These are phyloP conservation scores for Chaunax sp. DNA, from an alignment of 2,797 vertebrate species.

Conservation along the genomic window DNA sequence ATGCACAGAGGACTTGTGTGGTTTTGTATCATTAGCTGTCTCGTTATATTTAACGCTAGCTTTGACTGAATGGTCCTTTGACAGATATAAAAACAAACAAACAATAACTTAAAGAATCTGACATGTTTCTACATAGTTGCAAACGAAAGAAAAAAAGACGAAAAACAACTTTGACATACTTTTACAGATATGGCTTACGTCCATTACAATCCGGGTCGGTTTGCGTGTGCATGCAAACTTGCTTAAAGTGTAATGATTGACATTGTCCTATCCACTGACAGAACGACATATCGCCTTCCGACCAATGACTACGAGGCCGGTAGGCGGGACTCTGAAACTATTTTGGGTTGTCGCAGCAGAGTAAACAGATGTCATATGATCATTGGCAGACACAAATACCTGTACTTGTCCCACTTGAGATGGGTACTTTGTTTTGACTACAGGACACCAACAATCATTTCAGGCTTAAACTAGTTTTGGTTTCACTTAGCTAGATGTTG, in stretches of 20 bases:
- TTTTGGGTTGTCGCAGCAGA: conserved; percentile 50
- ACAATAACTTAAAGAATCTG: neutral
- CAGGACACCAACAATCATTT: neutral
- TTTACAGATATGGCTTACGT: conserved; percentile 53
- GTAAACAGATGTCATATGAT: conserved; percentile 79
- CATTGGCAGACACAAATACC: neutral
- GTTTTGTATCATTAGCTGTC: neutral
- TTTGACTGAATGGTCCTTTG: conserved; percentile 19
- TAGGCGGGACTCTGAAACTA: conserved; percentile 38
- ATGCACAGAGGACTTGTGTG: conserved; percentile 8
- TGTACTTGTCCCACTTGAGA: conserved; percentile 6
- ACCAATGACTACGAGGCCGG: conserved; percentile 46
- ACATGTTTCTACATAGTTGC: neutral
- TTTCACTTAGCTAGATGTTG: too few relatives aligned
- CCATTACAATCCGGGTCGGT: conserved; percentile 61
- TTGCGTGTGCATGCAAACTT: conserved; percentile 41
- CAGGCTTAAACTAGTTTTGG: neutral
- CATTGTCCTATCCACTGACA: conserved; percentile 34
- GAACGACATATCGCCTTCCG: accelerated
- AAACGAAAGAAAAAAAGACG: conserved; percentile 7
- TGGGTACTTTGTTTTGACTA: neutral
- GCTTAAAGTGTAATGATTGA: conserved; percentile 46
- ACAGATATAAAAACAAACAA: conserved; percentile 2
- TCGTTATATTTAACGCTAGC: conserved; percentile 17
- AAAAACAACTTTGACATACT: conserved; percentile 73